These are phyloP conservation scores for Gallinago stenura DNA, from an alignment of 2,797 vertebrate species.

Conservation along the genomic window DNA sequence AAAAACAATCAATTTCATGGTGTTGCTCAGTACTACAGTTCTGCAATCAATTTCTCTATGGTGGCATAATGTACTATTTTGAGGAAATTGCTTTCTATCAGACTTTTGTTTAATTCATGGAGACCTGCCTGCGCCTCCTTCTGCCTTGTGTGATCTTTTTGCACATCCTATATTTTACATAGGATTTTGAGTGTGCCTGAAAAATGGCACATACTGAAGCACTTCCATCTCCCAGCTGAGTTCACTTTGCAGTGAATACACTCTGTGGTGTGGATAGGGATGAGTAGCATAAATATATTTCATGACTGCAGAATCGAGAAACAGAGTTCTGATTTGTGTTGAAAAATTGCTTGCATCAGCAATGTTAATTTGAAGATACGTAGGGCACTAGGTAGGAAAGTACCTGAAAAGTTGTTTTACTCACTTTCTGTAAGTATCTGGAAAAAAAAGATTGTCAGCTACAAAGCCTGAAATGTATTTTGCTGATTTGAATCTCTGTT, in stretches of 20 bases:
- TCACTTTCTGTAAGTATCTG: background rate
- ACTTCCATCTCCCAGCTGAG: background rate
- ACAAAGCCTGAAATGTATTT: background rate
- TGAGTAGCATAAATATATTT: background rate
- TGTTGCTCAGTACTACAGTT: background rate
- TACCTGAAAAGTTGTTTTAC: background rate
- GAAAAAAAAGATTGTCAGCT: background rate
- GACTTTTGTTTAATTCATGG: background rate
- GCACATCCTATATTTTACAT: background rate
- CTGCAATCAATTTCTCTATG: background rate
- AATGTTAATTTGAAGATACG: background rate
- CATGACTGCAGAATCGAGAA: background rate
- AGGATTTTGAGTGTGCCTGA: background rate
- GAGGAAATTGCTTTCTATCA: background rate
- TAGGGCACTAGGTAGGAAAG: background rate
- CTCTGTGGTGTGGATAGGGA: background rate
- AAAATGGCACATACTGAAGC: background rate
- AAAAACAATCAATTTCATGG: background rate
- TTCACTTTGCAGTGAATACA: background rate
- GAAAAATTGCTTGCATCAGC: background rate
- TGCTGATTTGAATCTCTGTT: background rate
- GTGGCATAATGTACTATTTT: background rate
- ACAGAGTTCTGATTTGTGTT: background rate
- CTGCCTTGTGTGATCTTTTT: background rate
- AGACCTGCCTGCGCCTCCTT: background rate